Base-by-base conservation (phyloP, 2,888 invertebrate genomes). In the Scaptomyza caliginosa region DNA sequence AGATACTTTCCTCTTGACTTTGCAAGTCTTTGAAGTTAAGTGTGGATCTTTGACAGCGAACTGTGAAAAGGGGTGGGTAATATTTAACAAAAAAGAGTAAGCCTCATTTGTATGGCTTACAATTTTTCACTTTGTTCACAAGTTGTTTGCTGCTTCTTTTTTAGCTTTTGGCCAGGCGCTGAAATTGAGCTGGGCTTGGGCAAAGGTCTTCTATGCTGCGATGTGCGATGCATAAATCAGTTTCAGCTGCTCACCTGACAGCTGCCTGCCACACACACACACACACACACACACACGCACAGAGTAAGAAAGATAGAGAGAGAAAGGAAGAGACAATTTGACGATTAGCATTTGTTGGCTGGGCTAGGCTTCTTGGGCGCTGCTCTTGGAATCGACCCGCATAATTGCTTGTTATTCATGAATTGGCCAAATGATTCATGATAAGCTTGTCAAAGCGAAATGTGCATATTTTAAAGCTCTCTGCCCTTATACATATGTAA, bases 391-490 rank as follows among this genome's bases (percentile, higher is more conserved):
- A 69, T 60, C 32, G 55, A 60, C 82, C 82, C 82, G 82, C 79
- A 80, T 80, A 85, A 82, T 85, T 80, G 78, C 52, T 74, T 81
- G 82, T 67, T 78, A 85, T 80, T 78, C 85, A 85, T 80, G 80
- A 78, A 72, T 72, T 84, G 64, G 34, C 57, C 71, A 57, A 64
- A 73, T 75, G 73, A 73, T 73, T 73, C 72, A 73, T 73, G 72
- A 74, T 73, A 73, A 60, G 69, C 74, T 54, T 74, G 72, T 68
- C 64, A 68, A 55, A 19, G 39, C 38, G 34, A 54, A 56, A 34
- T 32, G 49, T 56, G 50, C 48, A 72, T 46, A 70, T 59, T 49
- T 64, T 45, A 38, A 58, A 42, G 11, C 28, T 4, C 11, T 28
- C 30, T 30, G 30, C 5, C 32, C 30, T 8, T 13, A 17, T 7